Base-by-base conservation (phyloP, 2,113 vertebrate species). In the Jaculus jaculus region DNA sequence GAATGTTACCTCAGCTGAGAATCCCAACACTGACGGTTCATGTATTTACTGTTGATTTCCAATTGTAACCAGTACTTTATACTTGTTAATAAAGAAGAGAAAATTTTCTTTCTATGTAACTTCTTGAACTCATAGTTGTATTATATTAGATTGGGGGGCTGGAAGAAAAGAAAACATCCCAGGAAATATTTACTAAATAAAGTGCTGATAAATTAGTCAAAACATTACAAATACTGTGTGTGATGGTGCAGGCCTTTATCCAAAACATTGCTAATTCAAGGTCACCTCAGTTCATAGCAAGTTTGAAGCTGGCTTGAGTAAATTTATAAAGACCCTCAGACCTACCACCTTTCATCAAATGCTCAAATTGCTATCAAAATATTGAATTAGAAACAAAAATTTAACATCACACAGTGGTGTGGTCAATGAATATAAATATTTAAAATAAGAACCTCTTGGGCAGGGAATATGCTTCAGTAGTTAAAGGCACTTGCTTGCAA, bases 171-270 rank as follows among this genome's bases (percentile, higher is more conserved):
- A 12, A 90, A 77, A 63, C 82, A 87, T 51, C 65, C 61, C 37
- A 91, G 34, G 28, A 83, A 94, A 77, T 73, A 68, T 58, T 91
- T 91, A 26, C 42, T 71, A 63, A 73, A 65, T 32, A 87, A 84
- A 30, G 17, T 73, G 1, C n/a, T 79, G 20, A 74, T 78, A 66
- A 77, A 51, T 8, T 7, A 51, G 51, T 51, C 12, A 51, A 51
- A 51, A 51, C 51, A 7, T 51, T 51, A 51, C 12, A 51, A 51
- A 51, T 51, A 51, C 51, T 51, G 51, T 7, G 51, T 51, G 51
- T 51, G 51, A 12, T 51, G 51, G 51, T 51, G 51, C 51, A 51
- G 51, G 51, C 51, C 51, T 51, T 7, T 51, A 51, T 8, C 51
- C 51, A 8, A 7, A 51, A 51, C 51, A 51, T 12, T 51, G 51